A percentile compares a stretch with the other conserved stretches of the same genome.
Conservation (phyloP, 2,113 vertebrate genomes). For the Damaliscus lunatus region DNA sequence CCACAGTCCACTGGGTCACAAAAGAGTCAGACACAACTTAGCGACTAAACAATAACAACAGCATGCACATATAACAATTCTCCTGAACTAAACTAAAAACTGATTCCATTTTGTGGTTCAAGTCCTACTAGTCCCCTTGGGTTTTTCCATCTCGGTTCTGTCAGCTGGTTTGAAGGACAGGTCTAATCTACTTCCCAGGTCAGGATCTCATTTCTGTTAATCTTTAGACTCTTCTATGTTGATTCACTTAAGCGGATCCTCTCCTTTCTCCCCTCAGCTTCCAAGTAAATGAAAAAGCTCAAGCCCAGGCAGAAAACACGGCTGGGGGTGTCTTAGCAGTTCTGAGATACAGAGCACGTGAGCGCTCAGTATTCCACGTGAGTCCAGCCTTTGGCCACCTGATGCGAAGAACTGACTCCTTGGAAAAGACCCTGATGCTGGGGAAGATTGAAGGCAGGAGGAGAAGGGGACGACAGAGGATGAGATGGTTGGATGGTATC, state of each 20-base stretch:
- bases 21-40: not conserved
- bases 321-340: not conserved
- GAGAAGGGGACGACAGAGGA: not conserved
- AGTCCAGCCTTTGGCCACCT: not conserved
- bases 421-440: not conserved
- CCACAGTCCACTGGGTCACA: not conserved
- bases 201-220: not conserved
- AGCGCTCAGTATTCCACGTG: rapidly evolving
- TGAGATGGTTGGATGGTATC: not conserved
- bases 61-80: not conserved
- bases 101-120: not conserved
- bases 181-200: not conserved
- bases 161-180: not conserved
- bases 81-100: not conserved
- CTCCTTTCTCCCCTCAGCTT: not conserved
- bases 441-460: not conserved
- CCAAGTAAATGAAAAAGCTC: not conserved
- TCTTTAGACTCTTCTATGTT: not conserved
- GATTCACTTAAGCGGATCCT: not conserved
- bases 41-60: not conserved
- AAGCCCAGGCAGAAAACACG: not conserved
- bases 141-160: not conserved
- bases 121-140: not conserved
- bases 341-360: not conserved
- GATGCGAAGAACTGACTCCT: not conserved